phyloP scores from a whole-genome alignment of 2,113 vertebrate genomes.

The Seriola quinqueradiata region DNA sequence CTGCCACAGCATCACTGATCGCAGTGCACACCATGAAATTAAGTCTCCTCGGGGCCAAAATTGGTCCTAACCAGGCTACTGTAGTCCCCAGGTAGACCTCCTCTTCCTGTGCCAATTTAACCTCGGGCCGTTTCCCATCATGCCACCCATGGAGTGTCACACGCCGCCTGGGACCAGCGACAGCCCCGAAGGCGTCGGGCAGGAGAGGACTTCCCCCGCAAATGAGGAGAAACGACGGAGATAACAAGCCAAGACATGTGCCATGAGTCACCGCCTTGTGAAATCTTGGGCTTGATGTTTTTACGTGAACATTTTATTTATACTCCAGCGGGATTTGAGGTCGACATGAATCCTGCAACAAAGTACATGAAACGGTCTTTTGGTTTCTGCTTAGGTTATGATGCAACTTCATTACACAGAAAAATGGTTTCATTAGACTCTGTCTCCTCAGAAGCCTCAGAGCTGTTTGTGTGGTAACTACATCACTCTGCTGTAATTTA shows the following conservation, averaged over 20 bases:
- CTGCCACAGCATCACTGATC: conserved; percentile 33
- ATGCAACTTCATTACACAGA: conserved; percentile 46
- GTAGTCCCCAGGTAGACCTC: conserved; percentile 3
- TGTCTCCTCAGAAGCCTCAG: conserved; percentile 31
- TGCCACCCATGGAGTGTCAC: conserved; percentile 66
- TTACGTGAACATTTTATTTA: conserved; percentile 53
- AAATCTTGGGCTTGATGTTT: conserved; percentile 49
- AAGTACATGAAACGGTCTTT: conserved; percentile 38
- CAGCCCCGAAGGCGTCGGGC: conserved; percentile 40
- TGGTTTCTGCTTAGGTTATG: conserved; percentile 25
- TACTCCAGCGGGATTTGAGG: conserved; percentile 45
- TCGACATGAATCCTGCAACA: conserved; percentile 26
- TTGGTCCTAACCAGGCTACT: conserved; percentile 9
- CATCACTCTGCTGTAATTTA: conserved; percentile 15
- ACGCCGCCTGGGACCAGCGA: conserved; percentile 21
- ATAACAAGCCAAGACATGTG: conserved; percentile 60
- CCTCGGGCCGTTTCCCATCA: conserved; percentile 56
- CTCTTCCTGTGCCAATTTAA: conserved; percentile 60
- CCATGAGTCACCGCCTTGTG: conserved; percentile 29
- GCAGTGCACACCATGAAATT: conserved; percentile 41
- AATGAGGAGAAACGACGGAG: conserved; percentile 49
- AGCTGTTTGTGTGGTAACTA: background rate
- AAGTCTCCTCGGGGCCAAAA: conserved; percentile 38
- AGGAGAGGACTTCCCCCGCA: conserved; percentile 43
- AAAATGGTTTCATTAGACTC: conserved; percentile 34